These are phyloP conservation scores for Gavia stellata DNA, from an alignment of 2,113 vertebrate genomes.

Conservation along the genomic window DNA sequence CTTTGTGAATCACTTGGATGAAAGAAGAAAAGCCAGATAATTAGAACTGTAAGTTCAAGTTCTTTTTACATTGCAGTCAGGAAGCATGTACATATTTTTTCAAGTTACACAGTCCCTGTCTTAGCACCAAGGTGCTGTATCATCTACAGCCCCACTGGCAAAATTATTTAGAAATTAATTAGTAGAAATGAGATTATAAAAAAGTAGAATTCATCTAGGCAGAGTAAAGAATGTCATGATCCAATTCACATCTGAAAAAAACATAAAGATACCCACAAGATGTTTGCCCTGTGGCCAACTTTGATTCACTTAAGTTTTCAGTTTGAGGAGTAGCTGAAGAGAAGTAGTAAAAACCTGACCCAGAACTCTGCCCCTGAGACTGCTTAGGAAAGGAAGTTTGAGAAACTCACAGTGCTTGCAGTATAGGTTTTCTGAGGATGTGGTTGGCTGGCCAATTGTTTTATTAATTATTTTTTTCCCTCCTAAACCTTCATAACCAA, in stretches of 20 bases:
- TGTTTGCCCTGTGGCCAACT: neutral
- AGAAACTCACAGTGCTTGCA: neutral
- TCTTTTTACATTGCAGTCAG: neutral
- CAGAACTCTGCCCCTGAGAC: neutral
- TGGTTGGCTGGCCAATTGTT: neutral
- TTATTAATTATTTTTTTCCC: neutral
- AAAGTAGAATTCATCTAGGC: neutral
- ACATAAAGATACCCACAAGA: neutral
- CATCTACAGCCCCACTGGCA: neutral
- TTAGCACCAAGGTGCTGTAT: neutral
- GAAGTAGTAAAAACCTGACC: neutral
- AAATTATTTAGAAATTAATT: neutral
- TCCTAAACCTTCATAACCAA: neutral
- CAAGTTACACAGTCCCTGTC: neutral
- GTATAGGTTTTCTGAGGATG: neutral
- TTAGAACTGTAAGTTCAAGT: neutral
- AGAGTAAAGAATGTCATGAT: neutral
- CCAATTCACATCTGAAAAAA: neutral
- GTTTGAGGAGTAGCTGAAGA: neutral
- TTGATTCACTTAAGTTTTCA: neutral
- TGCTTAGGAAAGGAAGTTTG: neutral
- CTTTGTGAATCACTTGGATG: neutral
- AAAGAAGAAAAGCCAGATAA: neutral
- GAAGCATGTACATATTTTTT: neutral
- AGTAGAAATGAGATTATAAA: neutral